Evolutionary conservation across 2,797 vertebrate species (phyloP), one percentile per base, ranked within the genome.

Genomic region (Tenualosa thibaudeaui): DNA sequence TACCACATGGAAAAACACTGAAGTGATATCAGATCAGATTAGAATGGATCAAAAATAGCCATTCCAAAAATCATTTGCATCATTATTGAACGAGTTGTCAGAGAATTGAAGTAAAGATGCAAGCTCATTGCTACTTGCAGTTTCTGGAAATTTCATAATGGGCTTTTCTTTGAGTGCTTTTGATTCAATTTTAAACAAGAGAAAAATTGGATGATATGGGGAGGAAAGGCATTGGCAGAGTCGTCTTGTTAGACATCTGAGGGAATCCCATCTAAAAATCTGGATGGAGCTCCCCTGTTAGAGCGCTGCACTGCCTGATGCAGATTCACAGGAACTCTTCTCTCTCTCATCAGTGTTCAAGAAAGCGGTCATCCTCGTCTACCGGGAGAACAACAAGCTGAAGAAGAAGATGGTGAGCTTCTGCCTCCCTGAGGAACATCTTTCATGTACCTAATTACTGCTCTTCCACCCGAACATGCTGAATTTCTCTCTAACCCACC

Each of bases 341-440:
- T 62, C 89, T 46, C 68, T 26, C 85, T 83, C 84, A 89, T 90
- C 53, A 99, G 98, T 98, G 90, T 99, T 99, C 92, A 98, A 96
- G 93, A 96, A 96, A 86, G 98, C 97, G 0, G 95, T 98, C 85
- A 97, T 99, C 91, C 84, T 99, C 89, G 96, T 99, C 3, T 97
- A 96, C 85, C 96, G 97, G n/a, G 97, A 98, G 86, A 96, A 93
- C 90, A 93, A 90, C 94, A 99, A 98, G 89, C 91, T 97, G 87
- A 98, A 97, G 92, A 98, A 97, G 94, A 97, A 96, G 93, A 93
- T 94, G 95, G 98, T 99, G 94, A 96, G 97, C 94, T 2, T 62
- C 31, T 82, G 60, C 81, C 56, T 46, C 81, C 15, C 58, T 2
- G 15, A 37, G 9, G 37, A 71, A 31, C 8, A 31, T 24, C 81